Evolutionary conservation across 2,797 vertebrate species (phyloP), one percentile per base, ranked within the genome.

Genomic region (Halcyon smyrnensis): DNA sequence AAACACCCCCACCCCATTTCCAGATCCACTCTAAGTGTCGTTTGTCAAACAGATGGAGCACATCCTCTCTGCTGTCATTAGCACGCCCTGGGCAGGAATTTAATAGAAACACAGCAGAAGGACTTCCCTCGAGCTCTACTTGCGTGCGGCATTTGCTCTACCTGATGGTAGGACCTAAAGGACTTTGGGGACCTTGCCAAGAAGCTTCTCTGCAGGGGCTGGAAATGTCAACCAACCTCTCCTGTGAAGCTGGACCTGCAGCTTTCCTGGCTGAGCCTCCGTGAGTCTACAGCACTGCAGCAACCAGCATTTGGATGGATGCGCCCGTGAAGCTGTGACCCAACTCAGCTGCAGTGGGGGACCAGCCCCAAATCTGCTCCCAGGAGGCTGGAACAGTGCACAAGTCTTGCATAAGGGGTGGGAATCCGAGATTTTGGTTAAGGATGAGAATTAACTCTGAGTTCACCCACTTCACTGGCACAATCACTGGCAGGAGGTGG

Each of bases 221-320:
- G 53, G 62, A 86, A 68, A 75, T 7, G 9, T 17, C 0, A 3
- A 20, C 5, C 1, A 4, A 45, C 28, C 28, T 68, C 32, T 63
- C 27, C 21, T 3, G 25, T 4, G 30, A 18, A 68, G 41, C 28
- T 43, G 86, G 27, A 73, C 14, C 9, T 1, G 1, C 21, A 43
- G 54, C 5, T 7, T 84, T 39, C 21, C 27, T 15, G 4, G 16
- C 39, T 74, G 43, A 63, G 39, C 37, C 36, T 46, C 3, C 12
- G 0, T 2, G 6, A 63, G 57, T 30, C 0, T 0, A 30, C 46
- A 77, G 36, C 41, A 37, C 68, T 2, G 6, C 2, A 5, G 36
- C 5, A 18, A 79, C 28, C 11, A 65, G 28, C 28, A 34, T 28
- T 41, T 27, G 56, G 43, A 32, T 46, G 56, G 30, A n/a, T 17